phyloP scores from a whole-genome alignment of 2,888 invertebrate genomes.

The Synanthedon tipuliformis region DNA sequence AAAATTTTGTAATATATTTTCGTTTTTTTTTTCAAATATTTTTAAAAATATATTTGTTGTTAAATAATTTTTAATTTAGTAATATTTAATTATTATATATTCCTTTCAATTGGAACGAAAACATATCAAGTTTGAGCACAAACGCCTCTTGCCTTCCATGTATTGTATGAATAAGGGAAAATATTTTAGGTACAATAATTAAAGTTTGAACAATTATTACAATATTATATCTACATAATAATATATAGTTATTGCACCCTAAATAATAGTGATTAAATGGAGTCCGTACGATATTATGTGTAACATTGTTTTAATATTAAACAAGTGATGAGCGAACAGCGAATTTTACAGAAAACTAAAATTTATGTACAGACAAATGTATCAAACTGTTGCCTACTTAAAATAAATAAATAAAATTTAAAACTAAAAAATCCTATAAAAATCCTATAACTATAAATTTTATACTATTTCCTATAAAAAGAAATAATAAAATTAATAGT shows the following conservation, averaged over 20 bases:
- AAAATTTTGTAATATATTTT: constrained; percentile 5
- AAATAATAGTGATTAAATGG: neutral
- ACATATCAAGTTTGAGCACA: constrained; percentile 24
- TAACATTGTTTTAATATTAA: neutral
- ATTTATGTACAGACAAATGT: neutral
- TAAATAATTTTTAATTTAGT: constrained; percentile 9
- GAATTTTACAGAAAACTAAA: neutral
- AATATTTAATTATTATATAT: constrained; percentile 9
- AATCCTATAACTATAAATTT: no score
- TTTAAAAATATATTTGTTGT: constrained; percentile 10
- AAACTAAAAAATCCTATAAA: no score
- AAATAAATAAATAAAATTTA: no score
- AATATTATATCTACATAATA: neutral
- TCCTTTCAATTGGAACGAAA: constrained; percentile 22
- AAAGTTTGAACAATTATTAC: neutral
- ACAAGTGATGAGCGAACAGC: neutral
- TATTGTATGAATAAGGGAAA: constrained; percentile 16
- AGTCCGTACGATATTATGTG: neutral
- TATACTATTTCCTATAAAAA: no score
- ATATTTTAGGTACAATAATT: constrained; percentile 6
- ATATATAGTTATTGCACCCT: neutral
- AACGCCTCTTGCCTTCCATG: constrained; percentile 59
- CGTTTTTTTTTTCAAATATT: neutral
- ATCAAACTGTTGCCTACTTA: no score
- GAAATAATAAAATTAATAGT: no score